Conservation (phyloP, 2,888 invertebrate genomes). For the Azorinus chamasolen region DNA sequence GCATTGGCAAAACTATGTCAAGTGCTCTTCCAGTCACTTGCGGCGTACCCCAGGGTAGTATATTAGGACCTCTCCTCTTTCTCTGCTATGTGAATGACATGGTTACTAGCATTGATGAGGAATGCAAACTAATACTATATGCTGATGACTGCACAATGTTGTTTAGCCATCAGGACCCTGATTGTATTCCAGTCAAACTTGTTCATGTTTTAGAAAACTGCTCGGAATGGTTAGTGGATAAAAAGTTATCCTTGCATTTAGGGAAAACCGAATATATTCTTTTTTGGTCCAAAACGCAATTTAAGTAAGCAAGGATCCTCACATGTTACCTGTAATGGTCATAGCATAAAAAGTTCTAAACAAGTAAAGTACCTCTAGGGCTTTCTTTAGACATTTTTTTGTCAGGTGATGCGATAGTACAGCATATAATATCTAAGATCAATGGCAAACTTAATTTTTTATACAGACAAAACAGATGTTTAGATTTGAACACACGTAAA, state of each 20-base stretch:
- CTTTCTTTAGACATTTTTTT: too few relatives aligned
- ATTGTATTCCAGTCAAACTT: constrained; percentile 23
- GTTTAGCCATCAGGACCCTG: too few relatives aligned
- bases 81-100: too few relatives aligned
- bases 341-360: constrained; percentile 2
- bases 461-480: too few relatives aligned
- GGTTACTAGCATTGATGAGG: too few relatives aligned
- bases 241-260: constrained; percentile 26
- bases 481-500: too few relatives aligned
- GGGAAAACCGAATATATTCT: constrained; percentile 32
- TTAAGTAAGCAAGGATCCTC: constrained; percentile 9
- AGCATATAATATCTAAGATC: too few relatives aligned
- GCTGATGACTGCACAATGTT: too few relatives aligned
- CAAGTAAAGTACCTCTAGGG: constrained; percentile 17
- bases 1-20: constrained; percentile 7
- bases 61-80: too few relatives aligned
- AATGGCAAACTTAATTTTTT: too few relatives aligned
- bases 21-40: constrained; percentile 3
- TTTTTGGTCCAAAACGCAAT: constrained; percentile 14
- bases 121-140: too few relatives aligned
- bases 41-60: constrained; percentile 30
- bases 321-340: constrained; percentile 9
- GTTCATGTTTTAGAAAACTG: constrained; percentile 14
- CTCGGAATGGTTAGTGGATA: constrained; percentile 25
- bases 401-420: too few relatives aligned